Percentiles rank a stretch among this genome's conserved stretches.
Evolutionary conservation across 2,797 vertebrate genomes (phyloP).

Genomic region (Lycodopsis pacificus): DNA sequence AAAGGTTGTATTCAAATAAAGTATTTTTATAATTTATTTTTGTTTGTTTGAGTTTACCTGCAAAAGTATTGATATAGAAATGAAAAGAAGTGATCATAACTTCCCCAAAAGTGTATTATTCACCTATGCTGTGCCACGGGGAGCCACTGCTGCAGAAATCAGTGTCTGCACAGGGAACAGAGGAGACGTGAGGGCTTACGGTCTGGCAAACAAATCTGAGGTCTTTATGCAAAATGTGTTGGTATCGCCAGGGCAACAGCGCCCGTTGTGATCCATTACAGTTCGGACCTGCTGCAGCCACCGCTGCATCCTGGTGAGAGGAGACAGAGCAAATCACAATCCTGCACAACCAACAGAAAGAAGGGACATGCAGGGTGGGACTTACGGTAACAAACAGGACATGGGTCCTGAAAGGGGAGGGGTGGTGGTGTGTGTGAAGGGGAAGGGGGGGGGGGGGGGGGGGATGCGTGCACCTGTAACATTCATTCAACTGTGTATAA

Average conservation of each 20-base stretch:
- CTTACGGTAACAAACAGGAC: constrained; percentile 76
- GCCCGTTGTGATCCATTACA: constrained; percentile 66
- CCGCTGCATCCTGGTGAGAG: constrained; percentile 64
- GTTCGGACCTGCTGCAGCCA: constrained; percentile 66
- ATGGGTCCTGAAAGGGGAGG: constrained; percentile 69
- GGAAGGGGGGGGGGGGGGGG: constrained; percentile 8
- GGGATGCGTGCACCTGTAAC: constrained; percentile 34
- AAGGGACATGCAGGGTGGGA: constrained; percentile 55
- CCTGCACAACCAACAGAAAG: constrained; percentile 61
- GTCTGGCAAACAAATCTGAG: constrained; percentile 87
- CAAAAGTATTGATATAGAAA: background rate
- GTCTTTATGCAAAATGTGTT: constrained; percentile 85
- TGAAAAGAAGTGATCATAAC: background rate
- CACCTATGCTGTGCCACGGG: background rate
- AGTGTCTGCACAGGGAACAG: constrained; percentile 68
- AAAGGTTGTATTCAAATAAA: background rate
- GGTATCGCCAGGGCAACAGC: constrained; percentile 66
- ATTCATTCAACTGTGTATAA: constrained; percentile 18
- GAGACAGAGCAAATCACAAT: constrained; percentile 82
- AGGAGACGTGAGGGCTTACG: constrained; percentile 46
- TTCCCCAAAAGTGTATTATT: background rate
- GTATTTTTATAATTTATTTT: background rate
- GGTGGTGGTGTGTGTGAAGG: background rate
- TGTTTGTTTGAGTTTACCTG: background rate
- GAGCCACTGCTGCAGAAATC: constrained; percentile 73